Evolutionary conservation across 2,113 vertebrate species (phyloP).

Genomic region (Passer domesticus): DNA sequence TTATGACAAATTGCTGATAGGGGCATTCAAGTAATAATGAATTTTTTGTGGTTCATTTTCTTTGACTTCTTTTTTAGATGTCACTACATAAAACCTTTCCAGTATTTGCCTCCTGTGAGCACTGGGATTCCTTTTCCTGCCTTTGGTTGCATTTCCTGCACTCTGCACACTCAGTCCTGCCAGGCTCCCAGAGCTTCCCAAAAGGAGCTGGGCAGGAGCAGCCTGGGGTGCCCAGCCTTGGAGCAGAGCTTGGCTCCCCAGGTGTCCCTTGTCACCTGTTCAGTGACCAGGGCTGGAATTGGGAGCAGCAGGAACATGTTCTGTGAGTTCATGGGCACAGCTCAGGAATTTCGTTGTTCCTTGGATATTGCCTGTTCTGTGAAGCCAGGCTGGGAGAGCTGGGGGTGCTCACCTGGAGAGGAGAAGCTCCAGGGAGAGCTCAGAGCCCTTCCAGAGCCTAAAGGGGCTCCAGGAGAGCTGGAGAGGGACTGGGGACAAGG

Average conservation of each 20-base stretch:
- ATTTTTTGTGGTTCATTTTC: background rate
- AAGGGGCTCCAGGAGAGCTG: background rate
- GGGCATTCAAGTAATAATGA: background rate
- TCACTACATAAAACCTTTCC: background rate
- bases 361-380: background rate
- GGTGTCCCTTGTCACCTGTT: fast-evolving
- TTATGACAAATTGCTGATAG: background rate
- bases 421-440: background rate
- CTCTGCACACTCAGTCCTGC: fast-evolving
- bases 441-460: fast-evolving
- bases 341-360: background rate
- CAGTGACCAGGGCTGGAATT: background rate
- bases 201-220: background rate
- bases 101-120: background rate
- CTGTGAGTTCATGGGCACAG: background rate
- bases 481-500: background rate
- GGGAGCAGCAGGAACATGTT: fast-evolving
- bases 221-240: background rate
- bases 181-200: background rate
- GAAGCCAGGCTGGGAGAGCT: background rate
- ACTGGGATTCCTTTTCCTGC: background rate
- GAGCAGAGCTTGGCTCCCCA: background rate
- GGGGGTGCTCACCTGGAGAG: background rate
- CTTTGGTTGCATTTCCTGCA: background rate
- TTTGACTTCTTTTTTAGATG: background rate